These are phyloP conservation scores for Donacobius atricapilla DNA, from an alignment of 2,113 vertebrate genomes.

Conservation along the genomic window DNA sequence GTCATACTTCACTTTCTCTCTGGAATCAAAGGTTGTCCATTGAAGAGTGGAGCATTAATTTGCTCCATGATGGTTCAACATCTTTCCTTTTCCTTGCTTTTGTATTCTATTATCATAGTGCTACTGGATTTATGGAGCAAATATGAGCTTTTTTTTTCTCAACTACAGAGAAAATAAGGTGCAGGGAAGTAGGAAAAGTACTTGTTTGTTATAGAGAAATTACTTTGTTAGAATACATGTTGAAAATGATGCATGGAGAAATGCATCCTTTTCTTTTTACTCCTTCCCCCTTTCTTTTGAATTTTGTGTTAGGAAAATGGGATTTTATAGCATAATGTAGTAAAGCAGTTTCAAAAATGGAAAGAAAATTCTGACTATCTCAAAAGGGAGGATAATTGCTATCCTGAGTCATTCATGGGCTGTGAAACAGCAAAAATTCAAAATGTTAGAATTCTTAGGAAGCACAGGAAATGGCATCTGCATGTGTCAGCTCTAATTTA, in stretches of 20 bases:
- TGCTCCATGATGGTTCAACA: background rate
- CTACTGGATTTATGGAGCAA: background rate
- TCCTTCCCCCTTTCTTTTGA: background rate
- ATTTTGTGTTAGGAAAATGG: background rate
- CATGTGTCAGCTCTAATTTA: background rate
- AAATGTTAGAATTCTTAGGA: background rate
- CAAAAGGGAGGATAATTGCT: background rate
- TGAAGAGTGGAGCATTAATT: background rate
- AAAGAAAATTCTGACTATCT: background rate
- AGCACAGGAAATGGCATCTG: background rate
- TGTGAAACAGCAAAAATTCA: background rate
- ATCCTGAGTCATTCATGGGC: background rate
- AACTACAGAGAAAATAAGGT: background rate
- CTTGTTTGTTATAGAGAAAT: slow-evolving; percentile 41
- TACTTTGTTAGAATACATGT: slow-evolving; percentile 14
- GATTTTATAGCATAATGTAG: background rate
- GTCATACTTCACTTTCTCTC: background rate
- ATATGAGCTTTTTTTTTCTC: background rate
- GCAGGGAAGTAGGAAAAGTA: background rate
- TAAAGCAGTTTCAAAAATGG: background rate
- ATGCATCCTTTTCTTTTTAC: background rate
- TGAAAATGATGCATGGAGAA: slow-evolving; percentile 6
- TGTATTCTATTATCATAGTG: slow-evolving; percentile 45
- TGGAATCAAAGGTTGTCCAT: background rate
- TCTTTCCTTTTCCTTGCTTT: slow-evolving; percentile 9